phyloP scores from a whole-genome alignment of 2,797 vertebrate species.

The Propithecus deckenii region DNA sequence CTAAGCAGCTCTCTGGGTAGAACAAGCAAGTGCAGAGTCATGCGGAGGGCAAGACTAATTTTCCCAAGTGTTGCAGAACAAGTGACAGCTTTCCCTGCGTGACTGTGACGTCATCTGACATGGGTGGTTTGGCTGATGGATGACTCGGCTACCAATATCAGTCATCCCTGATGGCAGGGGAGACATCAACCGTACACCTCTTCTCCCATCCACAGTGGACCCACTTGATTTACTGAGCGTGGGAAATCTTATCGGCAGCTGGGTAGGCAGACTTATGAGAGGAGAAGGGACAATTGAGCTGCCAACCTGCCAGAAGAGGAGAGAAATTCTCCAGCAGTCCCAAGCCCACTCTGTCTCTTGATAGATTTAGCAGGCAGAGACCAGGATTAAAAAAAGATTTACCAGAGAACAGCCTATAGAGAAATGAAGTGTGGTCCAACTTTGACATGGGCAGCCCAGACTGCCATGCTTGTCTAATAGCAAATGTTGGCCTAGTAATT shows the following conservation, averaged over 20 bases:
- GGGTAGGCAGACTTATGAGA: background rate
- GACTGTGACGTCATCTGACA: background rate
- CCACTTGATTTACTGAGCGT: background rate
- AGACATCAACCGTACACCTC: background rate
- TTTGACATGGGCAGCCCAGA: background rate
- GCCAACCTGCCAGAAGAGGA: background rate
- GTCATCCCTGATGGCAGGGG: background rate
- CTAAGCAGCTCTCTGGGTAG: background rate
- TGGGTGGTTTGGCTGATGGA: background rate
- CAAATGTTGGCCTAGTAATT: background rate
- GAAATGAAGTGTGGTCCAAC: background rate
- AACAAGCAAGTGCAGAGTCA: background rate
- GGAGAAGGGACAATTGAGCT: background rate
- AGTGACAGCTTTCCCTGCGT: accelerated
- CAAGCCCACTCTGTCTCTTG: background rate
- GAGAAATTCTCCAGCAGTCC: background rate
- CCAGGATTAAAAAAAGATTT: background rate
- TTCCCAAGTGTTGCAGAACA: background rate
- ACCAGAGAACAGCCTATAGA: background rate
- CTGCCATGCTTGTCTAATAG: background rate
- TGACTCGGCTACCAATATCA: background rate
- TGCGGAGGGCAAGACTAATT: background rate
- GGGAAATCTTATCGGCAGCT: background rate
- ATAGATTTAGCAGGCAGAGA: background rate
- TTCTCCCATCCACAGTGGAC: background rate